A percentile compares a stretch with the other conserved stretches of the same genome.
These are phyloP conservation scores for Allolobophora icterica DNA, from an alignment of 2,888 invertebrate species.

Conservation along the genomic window DNA sequence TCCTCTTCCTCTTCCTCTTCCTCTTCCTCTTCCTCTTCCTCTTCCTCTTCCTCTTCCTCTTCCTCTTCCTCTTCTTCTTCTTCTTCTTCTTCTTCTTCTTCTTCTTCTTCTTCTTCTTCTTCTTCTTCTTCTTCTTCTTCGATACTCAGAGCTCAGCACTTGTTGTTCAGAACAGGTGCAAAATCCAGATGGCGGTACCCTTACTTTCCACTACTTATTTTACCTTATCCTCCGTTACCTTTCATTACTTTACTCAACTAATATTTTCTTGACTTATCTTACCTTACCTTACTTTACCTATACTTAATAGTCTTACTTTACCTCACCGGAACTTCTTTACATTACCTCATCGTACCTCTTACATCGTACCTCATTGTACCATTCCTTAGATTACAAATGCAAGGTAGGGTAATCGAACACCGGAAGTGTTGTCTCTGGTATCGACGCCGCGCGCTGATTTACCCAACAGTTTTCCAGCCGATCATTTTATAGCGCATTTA, in stretches of 20 bases:
- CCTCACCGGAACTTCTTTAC: no score
- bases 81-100: no score
- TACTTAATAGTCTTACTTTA: not conserved
- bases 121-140: no score
- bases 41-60: no score
- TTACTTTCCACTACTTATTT: not conserved
- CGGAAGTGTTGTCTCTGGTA: not conserved
- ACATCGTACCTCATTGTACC: no score
- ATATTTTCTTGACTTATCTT: not conserved
- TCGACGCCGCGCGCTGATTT: not conserved
- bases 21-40: no score
- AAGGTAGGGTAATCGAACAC: not conserved
- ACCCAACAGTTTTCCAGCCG: not conserved
- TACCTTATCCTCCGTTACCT: not conserved
- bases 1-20: no score
- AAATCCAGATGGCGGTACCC: not conserved
- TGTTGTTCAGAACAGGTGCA: not conserved
- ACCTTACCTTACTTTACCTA: not conserved
- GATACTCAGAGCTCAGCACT: not conserved
- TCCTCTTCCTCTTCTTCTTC: no score
- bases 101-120: no score
- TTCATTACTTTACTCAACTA: not conserved
- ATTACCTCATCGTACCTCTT: no score
- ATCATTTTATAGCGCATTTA: not conserved
- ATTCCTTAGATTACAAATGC: not conserved